phyloP scores from a whole-genome alignment of 1,140 invertebrate species.

The Hylaeus anthracinus region DNA sequence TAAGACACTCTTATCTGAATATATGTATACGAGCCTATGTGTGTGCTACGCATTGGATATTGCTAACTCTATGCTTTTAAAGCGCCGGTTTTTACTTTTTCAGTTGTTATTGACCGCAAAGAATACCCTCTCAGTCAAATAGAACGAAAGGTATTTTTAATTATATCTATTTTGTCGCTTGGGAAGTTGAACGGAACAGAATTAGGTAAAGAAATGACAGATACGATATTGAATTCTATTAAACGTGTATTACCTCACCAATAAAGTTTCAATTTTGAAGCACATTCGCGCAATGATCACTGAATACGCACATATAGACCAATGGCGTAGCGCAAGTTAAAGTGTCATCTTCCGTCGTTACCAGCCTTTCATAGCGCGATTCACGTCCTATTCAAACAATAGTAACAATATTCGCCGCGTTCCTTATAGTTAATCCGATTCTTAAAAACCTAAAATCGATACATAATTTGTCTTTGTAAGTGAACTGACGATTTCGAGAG shows the following conservation, averaged over 20 bases:
- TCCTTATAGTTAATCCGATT: conserved; percentile 35
- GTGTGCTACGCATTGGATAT: neutral
- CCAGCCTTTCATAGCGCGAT: conserved; percentile 22
- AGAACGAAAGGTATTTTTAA: too few species aligned
- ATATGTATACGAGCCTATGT: too few species aligned
- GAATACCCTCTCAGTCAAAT: too few species aligned
- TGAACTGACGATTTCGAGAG: conserved; percentile 32
- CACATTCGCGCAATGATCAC: conserved; percentile 41
- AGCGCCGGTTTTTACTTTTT: too few species aligned
- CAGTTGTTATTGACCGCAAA: too few species aligned
- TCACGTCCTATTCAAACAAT: conserved; percentile 28
- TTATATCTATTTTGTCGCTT: too few species aligned
- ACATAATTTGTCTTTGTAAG: conserved; percentile 20
- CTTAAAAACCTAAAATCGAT: conserved; percentile 21
- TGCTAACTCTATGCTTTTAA: neutral
- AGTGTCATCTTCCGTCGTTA: conserved; percentile 3
- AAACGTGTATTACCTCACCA: conserved; percentile 65
- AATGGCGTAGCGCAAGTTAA: conserved; percentile 52
- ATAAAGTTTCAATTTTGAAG: conserved; percentile 65
- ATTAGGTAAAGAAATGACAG: neutral
- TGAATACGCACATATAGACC: conserved; percentile 47
- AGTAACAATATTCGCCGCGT: conserved; percentile 43
- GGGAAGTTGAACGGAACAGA: neutral
- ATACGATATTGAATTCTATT: conserved; percentile 58
- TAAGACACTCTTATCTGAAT: too few species aligned